Percentiles rank a stretch among this genome's conserved stretches.
Conservation (phyloP, 2,113 vertebrate genomes). For the Callospermophilus lateralis region DNA sequence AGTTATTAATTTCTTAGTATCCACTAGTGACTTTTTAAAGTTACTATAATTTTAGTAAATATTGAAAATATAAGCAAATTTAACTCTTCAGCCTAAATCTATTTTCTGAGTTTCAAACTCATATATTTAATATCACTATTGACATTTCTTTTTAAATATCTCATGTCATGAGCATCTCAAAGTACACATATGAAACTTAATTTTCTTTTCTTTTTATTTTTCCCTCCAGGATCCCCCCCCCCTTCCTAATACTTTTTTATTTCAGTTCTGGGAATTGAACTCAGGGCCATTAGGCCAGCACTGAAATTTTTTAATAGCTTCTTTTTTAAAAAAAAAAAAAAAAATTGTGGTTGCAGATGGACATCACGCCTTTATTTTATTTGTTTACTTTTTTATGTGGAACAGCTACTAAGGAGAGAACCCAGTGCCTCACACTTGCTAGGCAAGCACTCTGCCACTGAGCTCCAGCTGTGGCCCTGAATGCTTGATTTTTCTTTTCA, state of each 20-base stretch:
- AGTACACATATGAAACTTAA: constrained; percentile 3
- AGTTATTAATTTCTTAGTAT: constrained; percentile 56
- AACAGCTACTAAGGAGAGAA: no score
- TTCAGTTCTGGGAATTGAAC: background rate
- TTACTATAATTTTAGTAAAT: constrained; percentile 45
- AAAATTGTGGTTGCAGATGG: no score
- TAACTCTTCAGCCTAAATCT: constrained; percentile 15
- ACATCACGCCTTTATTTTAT: no score
- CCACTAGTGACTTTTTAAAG: constrained; percentile 27
- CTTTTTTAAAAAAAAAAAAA: no score
- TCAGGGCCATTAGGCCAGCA: background rate
- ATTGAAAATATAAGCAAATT: constrained; percentile 38
- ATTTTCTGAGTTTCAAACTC: constrained; percentile 22
- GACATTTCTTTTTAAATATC: background rate
- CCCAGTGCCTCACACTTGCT: no score
- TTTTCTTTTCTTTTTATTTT: background rate
- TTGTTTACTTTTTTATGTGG: no score
- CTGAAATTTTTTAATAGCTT: background rate
- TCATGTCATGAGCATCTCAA: background rate
- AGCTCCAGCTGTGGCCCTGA: background rate
- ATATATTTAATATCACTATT: background rate
- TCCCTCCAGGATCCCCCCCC: fast-evolving
- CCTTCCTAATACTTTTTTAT: no score
- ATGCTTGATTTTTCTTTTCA: background rate
- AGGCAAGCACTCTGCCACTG: no score